Percentiles rank a stretch among this genome's conserved stretches.
phyloP scores from a whole-genome alignment of 1,140 invertebrate species.

The Chironomus striatipennis region DNA sequence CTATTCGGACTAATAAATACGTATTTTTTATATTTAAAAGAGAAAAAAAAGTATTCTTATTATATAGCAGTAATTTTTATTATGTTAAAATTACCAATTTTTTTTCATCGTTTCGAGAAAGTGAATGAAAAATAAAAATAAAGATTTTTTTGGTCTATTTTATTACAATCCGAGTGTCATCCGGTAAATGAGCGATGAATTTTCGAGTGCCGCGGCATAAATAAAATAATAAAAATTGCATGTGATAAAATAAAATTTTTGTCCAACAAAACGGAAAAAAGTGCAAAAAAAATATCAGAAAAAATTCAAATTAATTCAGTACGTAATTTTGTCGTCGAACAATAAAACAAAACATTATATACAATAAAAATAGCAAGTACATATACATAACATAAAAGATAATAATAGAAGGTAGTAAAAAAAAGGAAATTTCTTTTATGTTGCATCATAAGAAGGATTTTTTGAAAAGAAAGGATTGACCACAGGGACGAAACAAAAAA shows the following conservation, averaged over 20 bases:
- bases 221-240: slow-evolving; percentile 8
- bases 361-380: too few relatives aligned
- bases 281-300: neutral
- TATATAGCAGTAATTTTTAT: slow-evolving; percentile 21
- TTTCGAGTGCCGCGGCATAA: neutral
- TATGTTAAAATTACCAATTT: slow-evolving; percentile 22
- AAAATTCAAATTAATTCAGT: too few relatives aligned
- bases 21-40: slow-evolving; percentile 25
- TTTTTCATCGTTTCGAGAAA: neutral
- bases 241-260: neutral
- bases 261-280: neutral
- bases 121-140: neutral
- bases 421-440: neutral
- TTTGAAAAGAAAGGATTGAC: slow-evolving; percentile 4
- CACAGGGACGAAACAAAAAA: neutral
- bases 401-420: slow-evolving; percentile 14
- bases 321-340: too few relatives aligned
- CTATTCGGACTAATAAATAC: slow-evolving; percentile 29
- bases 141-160: neutral
- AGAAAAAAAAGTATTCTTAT: slow-evolving; percentile 25
- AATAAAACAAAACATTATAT: too few relatives aligned
- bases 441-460: too few relatives aligned
- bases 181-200: neutral
- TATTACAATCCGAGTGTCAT: too few relatives aligned
- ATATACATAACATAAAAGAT: too few relatives aligned